Conservation (phyloP, 2,888 invertebrate genomes). For the Zaprionus bogoriensis region DNA sequence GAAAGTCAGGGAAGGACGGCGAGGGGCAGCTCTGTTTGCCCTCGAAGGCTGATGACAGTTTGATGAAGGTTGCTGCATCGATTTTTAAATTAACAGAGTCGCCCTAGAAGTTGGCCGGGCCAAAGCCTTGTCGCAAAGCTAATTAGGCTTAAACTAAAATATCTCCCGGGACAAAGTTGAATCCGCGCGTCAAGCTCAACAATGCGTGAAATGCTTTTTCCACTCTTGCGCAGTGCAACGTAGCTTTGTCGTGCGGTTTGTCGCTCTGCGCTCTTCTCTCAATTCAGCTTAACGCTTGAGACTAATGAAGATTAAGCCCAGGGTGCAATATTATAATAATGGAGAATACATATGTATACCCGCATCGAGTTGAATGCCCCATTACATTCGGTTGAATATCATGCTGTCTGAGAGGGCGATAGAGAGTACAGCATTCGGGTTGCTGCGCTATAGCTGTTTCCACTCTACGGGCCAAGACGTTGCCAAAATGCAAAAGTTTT, state of each 20-base stretch:
- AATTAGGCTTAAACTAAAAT: conserved; percentile 73
- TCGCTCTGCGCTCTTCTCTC: neutral
- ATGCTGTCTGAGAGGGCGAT: neutral
- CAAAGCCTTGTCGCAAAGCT: conserved; percentile 60
- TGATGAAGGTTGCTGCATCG: conserved; percentile 74
- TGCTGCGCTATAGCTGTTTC: conserved; percentile 11
- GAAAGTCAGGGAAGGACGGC: conserved; percentile 25
- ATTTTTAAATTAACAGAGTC: conserved; percentile 73
- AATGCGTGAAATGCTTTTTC: conserved; percentile 67
- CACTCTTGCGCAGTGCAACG: conserved; percentile 27
- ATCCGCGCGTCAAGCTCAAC: conserved; percentile 67
- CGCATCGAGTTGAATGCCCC: neutral
- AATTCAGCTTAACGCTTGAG: too few relatives aligned
- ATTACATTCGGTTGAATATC: neutral
- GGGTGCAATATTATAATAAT: too few relatives aligned
- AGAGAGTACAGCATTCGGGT: conserved; percentile 23
- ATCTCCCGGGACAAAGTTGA: conserved; percentile 60
- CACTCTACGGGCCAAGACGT: conserved; percentile 50
- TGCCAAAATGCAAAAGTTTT: conserved; percentile 63
- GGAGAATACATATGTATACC: too few relatives aligned
- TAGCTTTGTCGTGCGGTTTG: conserved; percentile 7
- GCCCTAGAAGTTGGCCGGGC: conserved; percentile 45
- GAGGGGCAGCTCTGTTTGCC: conserved; percentile 6
- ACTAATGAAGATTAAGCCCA: too few relatives aligned
- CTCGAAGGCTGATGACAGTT: conserved; percentile 68